phyloP scores from a whole-genome alignment of 92 coral and sea anemone genomes.

The Epizoanthus stellaris region DNA sequence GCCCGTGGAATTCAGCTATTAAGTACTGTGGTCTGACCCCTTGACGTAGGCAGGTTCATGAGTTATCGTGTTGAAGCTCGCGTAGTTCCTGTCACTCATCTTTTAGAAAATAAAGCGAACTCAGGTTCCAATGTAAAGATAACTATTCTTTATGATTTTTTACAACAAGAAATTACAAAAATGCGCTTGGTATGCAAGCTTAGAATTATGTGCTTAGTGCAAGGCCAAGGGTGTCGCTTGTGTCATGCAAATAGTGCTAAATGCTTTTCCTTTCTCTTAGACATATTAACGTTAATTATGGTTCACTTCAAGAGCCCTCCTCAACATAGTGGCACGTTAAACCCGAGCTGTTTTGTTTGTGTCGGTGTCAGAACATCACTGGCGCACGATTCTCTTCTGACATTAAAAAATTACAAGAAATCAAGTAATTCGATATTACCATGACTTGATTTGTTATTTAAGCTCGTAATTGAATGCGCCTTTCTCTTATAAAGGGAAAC shows the following conservation, averaged over 20 bases:
- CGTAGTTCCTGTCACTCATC: not conserved
- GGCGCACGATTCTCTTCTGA: not conserved
- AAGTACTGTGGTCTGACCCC: not conserved
- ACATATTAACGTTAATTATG: conserved; percentile 24
- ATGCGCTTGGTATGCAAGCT: not conserved
- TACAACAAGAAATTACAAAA: not conserved
- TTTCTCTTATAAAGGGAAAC: not conserved
- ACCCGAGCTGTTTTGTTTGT: conserved; percentile 10
- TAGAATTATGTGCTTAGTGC: not conserved
- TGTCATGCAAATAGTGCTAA: conserved; percentile 13
- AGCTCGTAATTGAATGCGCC: not conserved
- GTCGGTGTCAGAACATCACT: conserved; percentile 1
- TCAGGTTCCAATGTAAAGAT: not conserved
- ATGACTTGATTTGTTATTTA: not conserved
- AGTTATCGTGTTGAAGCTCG: not conserved
- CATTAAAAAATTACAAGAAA: not conserved
- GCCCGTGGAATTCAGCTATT: not conserved
- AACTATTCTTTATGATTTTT: not conserved
- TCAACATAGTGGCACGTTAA: conserved; percentile 8
- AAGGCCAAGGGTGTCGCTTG: not conserved
- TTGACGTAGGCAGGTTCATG: not conserved
- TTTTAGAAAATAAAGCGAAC: not conserved
- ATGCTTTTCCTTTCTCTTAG: not conserved
- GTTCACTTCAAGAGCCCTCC: conserved; percentile 30
- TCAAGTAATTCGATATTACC: not conserved